These are phyloP conservation scores for Polymixis flavicincta DNA, from an alignment of 2,888 invertebrate genomes.

Conservation along the genomic window DNA sequence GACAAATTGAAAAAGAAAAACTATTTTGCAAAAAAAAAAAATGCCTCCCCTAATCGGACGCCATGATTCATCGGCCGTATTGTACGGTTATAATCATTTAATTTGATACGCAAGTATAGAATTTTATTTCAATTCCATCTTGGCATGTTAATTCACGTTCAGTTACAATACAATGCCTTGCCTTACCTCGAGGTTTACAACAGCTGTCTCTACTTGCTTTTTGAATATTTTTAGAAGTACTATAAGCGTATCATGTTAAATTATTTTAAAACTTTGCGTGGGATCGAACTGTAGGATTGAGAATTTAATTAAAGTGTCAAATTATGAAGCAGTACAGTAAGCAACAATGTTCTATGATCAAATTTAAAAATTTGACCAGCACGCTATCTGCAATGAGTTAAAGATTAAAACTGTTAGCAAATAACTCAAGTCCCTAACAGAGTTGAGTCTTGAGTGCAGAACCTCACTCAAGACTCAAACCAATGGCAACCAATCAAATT, in stretches of 20 bases:
- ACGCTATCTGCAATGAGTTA: neutral
- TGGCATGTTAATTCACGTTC: neutral
- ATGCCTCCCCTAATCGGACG: too few species aligned
- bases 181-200: slow-evolving; percentile 5
- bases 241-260: neutral
- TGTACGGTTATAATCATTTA: neutral
- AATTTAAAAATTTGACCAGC: neutral
- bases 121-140: neutral
- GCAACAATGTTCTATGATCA: too few species aligned
- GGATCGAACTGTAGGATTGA: slow-evolving; percentile 2
- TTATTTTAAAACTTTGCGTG: slow-evolving; percentile 1
- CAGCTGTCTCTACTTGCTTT: slow-evolving; percentile 26
- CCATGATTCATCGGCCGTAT: neutral
- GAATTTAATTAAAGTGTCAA: neutral
- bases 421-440: neutral
- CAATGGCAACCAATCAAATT: neutral
- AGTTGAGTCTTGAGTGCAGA: neutral
- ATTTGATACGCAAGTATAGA: too few species aligned
- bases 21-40: too few species aligned
- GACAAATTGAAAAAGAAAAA: too few species aligned
- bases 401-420: neutral
- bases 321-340: neutral
- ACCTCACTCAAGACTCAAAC: neutral
- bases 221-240: slow-evolving; percentile 10
- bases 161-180: slow-evolving; percentile 3